These are phyloP conservation scores for Nomada goodeniana DNA, from an alignment of 2,888 invertebrate species.

Conservation along the genomic window DNA sequence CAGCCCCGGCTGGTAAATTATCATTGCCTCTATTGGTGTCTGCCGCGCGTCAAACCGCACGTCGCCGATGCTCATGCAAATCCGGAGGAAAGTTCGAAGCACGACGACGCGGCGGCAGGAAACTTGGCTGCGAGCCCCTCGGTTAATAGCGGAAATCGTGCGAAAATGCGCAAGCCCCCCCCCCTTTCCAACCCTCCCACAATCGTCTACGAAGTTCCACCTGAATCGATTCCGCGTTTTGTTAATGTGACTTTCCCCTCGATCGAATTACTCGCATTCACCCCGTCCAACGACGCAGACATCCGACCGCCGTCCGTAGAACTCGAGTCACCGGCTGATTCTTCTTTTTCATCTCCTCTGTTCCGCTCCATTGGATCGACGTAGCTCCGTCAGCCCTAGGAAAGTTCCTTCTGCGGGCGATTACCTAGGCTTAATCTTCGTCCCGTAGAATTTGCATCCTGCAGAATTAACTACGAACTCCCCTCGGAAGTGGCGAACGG, in stretches of 20 bases:
- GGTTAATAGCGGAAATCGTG: conserved; percentile 50
- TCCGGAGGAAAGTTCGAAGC: conserved; percentile 45
- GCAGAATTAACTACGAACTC: background rate
- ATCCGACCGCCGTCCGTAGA: background rate
- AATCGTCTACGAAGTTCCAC: conserved; percentile 37
- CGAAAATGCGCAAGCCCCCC: conserved; percentile 28
- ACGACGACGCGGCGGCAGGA: background rate
- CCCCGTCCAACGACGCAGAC: background rate
- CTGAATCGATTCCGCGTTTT: background rate
- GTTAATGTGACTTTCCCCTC: conserved; percentile 14
- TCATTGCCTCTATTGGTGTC: conserved; percentile 47
- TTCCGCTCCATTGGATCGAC: background rate
- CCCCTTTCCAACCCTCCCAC: background rate
- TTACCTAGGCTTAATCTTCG: background rate
- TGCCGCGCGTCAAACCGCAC: conserved; percentile 43
- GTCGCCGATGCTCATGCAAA: conserved; percentile 52
- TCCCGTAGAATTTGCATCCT: background rate
- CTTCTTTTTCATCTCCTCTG: background rate
- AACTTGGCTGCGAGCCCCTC: conserved; percentile 36
- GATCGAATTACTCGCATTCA: background rate
- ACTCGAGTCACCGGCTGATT: background rate
- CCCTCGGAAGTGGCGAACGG: background rate
- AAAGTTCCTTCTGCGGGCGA: background rate
- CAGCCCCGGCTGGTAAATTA: conserved; percentile 35
- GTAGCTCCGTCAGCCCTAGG: background rate